These are phyloP conservation scores for Carposina sasakii DNA, from an alignment of 1,140 invertebrate genomes.

Conservation along the genomic window DNA sequence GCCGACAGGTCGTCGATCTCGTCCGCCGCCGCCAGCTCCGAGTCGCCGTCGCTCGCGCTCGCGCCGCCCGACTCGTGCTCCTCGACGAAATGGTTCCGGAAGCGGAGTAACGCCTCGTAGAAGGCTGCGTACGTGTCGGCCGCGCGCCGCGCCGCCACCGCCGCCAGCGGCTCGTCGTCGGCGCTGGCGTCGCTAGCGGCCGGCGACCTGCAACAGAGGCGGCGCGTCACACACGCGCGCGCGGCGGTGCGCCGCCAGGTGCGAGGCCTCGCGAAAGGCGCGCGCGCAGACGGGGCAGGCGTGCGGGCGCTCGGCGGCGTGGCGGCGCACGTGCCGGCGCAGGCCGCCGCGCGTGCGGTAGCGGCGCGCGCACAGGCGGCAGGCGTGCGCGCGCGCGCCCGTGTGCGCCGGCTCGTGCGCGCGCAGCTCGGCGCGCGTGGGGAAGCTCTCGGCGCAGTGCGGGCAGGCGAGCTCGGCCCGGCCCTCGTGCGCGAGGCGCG, in stretches of 20 bases:
- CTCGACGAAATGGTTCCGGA: slow-evolving; percentile 39
- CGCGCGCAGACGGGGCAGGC: slow-evolving; percentile 72
- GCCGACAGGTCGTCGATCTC: slow-evolving; percentile 44
- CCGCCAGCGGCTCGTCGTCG: slow-evolving; percentile 37
- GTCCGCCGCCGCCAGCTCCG: neutral
- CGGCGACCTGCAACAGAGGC: slow-evolving; percentile 56
- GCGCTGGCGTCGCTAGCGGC: neutral
- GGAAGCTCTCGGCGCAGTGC: slow-evolving; percentile 51
- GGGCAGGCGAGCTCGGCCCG: slow-evolving; percentile 33
- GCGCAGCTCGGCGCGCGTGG: slow-evolving; percentile 36
- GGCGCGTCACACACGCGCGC: slow-evolving; percentile 35
- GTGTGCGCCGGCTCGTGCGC: slow-evolving; percentile 63
- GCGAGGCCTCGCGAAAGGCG: slow-evolving; percentile 47
- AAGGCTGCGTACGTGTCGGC: slow-evolving; percentile 33
- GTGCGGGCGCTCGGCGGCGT: slow-evolving; percentile 53
- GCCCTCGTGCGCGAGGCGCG: slow-evolving; percentile 40
- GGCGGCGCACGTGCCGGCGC: slow-evolving; percentile 42
- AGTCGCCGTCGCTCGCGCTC: slow-evolving; percentile 15
- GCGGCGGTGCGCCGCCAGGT: slow-evolving; percentile 44
- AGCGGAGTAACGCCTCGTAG: slow-evolving; percentile 44
- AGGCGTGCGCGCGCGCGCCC: slow-evolving; percentile 72
- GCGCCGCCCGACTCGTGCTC: slow-evolving; percentile 41
- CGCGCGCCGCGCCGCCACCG: slow-evolving; percentile 23
- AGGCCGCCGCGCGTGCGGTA: slow-evolving; percentile 50
- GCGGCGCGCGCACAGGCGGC: slow-evolving; percentile 67